Evolutionary conservation across 2,797 vertebrate species (phyloP), one percentile per base, ranked within the genome.

Genomic region (Melopsittacus undulatus): DNA sequence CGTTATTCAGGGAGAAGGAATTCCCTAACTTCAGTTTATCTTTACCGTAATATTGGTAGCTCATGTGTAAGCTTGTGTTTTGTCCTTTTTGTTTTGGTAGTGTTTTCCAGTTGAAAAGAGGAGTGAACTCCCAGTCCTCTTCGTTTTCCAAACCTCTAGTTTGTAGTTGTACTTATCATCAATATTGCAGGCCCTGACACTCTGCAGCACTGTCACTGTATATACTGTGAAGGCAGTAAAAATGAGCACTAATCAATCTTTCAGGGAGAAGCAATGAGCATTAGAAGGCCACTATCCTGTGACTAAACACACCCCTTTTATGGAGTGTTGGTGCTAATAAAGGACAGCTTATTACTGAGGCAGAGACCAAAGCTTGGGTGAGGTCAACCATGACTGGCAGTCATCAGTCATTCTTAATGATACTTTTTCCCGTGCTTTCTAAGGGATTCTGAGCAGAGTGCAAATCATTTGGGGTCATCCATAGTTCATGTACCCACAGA

Each of bases 351-450:
- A 98, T 98, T 98, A 98, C 98, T 97, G 98, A 98, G 98, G 98
- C 98, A 98, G 98, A 98, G 97, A 98, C 98, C 98, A 98, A 98
- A 98, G 98, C 98, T 97, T 97, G 98, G 98, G 98, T 99, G 99
- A 99, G 99, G 99, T 99, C 99, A 98, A 98, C 98, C 98, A 98
- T 99, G 99, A 99, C 99, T 99, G 99, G 98, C 99, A 99, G 99
- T 99, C 99, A 99, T 99, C 99, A 99, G 99, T 99, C 99, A 99
- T 98, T 98, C 98, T 99, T 99, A 99, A 99, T 99, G 99, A 99
- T 98, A 98, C 98, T 98, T 98, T 98, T 98, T 98, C 96, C 98
- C 96, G 97, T 98, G 98, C 98, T 98, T 98, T 97, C 97, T 98
- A 98, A 98, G 98, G 98, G 98, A 97, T 98, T 98, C 98, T 98